Evolutionary conservation across 2,888 invertebrate genomes (phyloP).

Genomic region (Syrista parreyssii): DNA sequence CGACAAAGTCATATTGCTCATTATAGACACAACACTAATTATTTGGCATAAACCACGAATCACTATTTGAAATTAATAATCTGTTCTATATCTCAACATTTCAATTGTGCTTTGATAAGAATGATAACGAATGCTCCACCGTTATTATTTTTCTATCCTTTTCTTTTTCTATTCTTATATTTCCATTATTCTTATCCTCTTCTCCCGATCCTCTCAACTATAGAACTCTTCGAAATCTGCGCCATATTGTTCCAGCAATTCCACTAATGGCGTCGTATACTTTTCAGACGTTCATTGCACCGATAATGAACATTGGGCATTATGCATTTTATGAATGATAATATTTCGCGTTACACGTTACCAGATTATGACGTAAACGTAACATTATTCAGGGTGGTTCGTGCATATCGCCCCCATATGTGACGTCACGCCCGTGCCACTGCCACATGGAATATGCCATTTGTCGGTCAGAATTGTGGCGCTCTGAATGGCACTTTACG

Average conservation of each 20-base stretch:
- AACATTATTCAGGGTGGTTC: not conserved
- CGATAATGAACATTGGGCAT: not conserved
- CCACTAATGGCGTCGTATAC: not conserved
- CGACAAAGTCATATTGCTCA: not conserved
- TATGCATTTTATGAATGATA: not conserved
- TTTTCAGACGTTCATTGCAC: not conserved
- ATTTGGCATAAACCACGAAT: not conserved
- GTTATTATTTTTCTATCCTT: not conserved
- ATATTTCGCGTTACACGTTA: not conserved
- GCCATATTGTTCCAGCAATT: not conserved
- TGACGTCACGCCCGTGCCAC: not conserved
- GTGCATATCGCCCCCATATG: not conserved
- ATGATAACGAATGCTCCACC: not conserved
- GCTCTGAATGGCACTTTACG: not conserved
- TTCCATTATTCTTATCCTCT: not conserved
- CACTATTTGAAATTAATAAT: not conserved
- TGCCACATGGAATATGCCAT: not conserved
- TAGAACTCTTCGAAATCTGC: not conserved
- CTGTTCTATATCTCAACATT: not conserved
- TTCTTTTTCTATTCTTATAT: not conserved
- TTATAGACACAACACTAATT: not conserved
- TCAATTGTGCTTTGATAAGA: not conserved
- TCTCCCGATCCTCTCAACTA: not conserved
- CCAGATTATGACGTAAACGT: not conserved
- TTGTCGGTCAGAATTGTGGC: not conserved